Percentiles rank a stretch among this genome's conserved stretches.
These are phyloP conservation scores for Miopithecus talapoin DNA, from an alignment of 2,797 vertebrate genomes.

Conservation along the genomic window DNA sequence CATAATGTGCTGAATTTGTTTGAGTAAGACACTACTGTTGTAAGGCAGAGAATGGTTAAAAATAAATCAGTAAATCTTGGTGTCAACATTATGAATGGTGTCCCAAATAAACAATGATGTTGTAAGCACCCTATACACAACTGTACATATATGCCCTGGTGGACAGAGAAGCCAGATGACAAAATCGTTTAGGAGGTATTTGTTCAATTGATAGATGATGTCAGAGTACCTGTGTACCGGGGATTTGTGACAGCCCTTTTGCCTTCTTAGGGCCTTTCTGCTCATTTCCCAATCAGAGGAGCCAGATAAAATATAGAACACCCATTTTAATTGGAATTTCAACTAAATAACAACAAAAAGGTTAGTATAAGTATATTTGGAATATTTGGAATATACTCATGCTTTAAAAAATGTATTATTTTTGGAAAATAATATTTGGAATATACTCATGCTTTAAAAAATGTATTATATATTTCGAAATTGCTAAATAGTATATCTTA, in stretches of 20 bases:
- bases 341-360: neutral
- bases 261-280: neutral
- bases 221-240: neutral
- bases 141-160: neutral
- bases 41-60: constrained; percentile 28
- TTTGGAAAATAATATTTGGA: neutral
- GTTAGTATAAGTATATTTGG: neutral
- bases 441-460: constrained; percentile 15
- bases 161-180: neutral
- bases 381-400: neutral
- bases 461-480: neutral
- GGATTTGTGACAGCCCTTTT: neutral
- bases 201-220: neutral
- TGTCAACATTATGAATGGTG: neutral
- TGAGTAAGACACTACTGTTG: neutral
- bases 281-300: neutral
- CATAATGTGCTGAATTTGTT: neutral
- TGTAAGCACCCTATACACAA: neutral
- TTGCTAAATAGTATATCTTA: neutral
- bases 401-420: neutral
- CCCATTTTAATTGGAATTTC: neutral
- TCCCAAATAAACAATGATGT: neutral
- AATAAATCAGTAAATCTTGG: neutral
- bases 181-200: neutral
- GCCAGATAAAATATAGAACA: neutral